Base-by-base conservation (phyloP, 1,140 invertebrate species). In the Pseudomyrmex dendroicus region DNA sequence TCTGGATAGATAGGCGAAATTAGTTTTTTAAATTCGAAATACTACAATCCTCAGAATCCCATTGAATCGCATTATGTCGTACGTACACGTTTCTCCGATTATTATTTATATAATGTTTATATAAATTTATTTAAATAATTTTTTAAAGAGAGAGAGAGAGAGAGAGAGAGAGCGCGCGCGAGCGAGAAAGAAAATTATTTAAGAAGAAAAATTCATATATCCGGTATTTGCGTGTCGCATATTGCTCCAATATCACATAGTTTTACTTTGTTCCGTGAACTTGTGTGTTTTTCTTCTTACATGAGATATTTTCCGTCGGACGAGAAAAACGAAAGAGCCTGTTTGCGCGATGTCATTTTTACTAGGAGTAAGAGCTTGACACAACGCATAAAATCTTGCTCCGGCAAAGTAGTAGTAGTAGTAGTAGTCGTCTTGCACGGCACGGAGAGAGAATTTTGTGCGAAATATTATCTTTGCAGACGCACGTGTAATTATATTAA, bases 211-310 rank as follows among this genome's bases (percentile, higher is more conserved):
- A 25, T 48, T 72, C 20, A 35, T 22, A 50, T 22, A 35, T 35
- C 35, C 35, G 35, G 0, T 35, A 67, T 63, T 46, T 46, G 25
- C 25, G 44, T 52, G 15, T 54, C 50, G 57, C 25, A 44, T 76
- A 76, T 78, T 70, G 50, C 57, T 22, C 44, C 66, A 50, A 50
- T 80, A 80, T 76, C 48, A 61, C 70, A 50, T 80, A 67, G 35
- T 22, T 54, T 64, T 44, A 57, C 12, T 78, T 70, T 78, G 57
- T 78, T 50, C 25, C 15, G 44, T 22, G 57, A 48, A n/a, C 44
- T 68, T 54, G 22, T 17, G 9, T 2, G 2, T 48, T 50, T 50
- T 20, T 50, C 12, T 44, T 9, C 48, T 57, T 54, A 59, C 54
- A 48, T 59, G 12, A 59, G 46, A 57, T 61, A 59, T 57, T 72